A percentile compares a stretch with the other conserved stretches of the same genome.
phyloP scores from a whole-genome alignment of 2,888 invertebrate genomes.

The Brachypterus glaber region DNA sequence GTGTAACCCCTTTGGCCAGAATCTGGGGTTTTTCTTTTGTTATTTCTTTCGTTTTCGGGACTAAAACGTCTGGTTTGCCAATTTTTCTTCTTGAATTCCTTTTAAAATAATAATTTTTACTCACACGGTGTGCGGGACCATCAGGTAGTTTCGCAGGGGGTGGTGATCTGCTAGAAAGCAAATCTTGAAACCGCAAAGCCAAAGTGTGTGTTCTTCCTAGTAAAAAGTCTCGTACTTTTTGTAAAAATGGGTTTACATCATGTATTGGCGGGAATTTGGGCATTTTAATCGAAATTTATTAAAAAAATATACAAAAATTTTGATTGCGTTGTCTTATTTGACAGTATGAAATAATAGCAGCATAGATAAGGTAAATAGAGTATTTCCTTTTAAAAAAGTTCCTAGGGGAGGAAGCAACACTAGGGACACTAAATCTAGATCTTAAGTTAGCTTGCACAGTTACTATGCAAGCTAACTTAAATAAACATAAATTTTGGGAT shows the following conservation, averaged over 20 bases:
- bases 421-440: too few species aligned
- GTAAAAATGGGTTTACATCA: slow-evolving; percentile 55
- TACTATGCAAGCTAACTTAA: too few species aligned
- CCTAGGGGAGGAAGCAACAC: too few species aligned
- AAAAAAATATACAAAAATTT: too few species aligned
- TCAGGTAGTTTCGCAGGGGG: slow-evolving; percentile 73
- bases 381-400: too few species aligned
- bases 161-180: slow-evolving; percentile 63
- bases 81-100: slow-evolving; percentile 79
- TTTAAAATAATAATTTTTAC: slow-evolving; percentile 73
- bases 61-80: slow-evolving; percentile 53
- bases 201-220: slow-evolving; percentile 49
- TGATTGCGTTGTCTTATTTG: too few species aligned
- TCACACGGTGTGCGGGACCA: slow-evolving; percentile 69
- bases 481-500: too few species aligned
- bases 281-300: too few species aligned
- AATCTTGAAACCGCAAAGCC: slow-evolving; percentile 57
- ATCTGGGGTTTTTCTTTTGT: slow-evolving; percentile 16
- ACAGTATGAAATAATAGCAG: too few species aligned
- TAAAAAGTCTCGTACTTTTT: slow-evolving; percentile 54
- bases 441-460: too few species aligned
- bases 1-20: slow-evolving; percentile 22
- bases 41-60: slow-evolving; percentile 25
- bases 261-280: slow-evolving; percentile 36
- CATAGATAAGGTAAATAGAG: too few species aligned